Percentiles rank a stretch among this genome's conserved stretches.
Evolutionary conservation across 2,113 vertebrate species (phyloP).

Genomic region (Odocoileus hemionus): DNA sequence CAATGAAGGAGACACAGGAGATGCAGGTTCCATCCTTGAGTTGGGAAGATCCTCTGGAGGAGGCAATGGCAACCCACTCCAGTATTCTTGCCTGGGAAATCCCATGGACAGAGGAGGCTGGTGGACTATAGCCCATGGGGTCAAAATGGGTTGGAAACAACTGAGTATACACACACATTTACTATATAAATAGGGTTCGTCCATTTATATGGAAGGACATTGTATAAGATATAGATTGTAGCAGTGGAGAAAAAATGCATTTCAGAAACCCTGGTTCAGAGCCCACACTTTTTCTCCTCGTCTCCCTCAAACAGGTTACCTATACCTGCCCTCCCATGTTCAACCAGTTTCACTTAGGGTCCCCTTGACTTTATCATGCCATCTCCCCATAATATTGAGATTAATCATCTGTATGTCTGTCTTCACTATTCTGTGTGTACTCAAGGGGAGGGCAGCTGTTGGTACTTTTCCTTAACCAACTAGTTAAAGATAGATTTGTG

Average conservation of each 20-base stretch:
- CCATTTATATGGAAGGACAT: neutral
- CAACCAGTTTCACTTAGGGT: neutral
- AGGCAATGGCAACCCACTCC: neutral
- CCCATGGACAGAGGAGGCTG: neutral
- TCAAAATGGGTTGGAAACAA: neutral
- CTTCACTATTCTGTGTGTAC: neutral
- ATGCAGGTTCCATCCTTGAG: neutral
- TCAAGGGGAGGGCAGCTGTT: neutral
- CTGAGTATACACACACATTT: neutral
- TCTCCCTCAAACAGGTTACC: rapidly evolving
- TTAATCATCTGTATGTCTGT: neutral
- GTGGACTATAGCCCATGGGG: neutral
- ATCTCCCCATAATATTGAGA: neutral
- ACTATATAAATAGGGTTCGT: neutral
- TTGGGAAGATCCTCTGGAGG: neutral
- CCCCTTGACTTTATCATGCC: neutral
- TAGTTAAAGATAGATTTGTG: slow-evolving; percentile 37
- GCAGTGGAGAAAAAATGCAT: neutral
- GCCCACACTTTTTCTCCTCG: neutral
- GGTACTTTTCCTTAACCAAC: neutral
- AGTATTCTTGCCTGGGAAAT: neutral
- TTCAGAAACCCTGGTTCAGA: neutral
- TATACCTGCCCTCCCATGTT: neutral
- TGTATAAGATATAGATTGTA: neutral
- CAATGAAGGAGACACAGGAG: neutral